A percentile compares a stretch with the other conserved stretches of the same genome.
Conservation (phyloP, 2,113 vertebrate species). For the Delphinapterus leucas region DNA sequence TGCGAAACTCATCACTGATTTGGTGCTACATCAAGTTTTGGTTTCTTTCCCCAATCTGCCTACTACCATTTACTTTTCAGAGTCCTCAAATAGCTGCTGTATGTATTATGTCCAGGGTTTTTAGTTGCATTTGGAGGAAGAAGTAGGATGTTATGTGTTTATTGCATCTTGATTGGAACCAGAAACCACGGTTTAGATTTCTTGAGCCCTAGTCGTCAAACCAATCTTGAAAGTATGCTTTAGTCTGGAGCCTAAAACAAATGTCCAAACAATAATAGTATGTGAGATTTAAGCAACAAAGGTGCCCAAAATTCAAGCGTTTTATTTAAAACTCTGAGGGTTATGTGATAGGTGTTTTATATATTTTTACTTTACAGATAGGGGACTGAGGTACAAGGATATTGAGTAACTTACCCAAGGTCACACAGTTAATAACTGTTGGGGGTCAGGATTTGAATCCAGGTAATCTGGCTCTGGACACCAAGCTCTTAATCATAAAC, state of each 20-base stretch:
- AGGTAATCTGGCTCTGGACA: not conserved
- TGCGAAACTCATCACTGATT: not conserved
- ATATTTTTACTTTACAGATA: not conserved
- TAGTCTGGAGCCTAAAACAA: not conserved
- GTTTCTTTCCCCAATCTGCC: not conserved
- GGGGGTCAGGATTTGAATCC: not conserved
- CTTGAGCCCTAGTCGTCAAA: conserved; percentile 8
- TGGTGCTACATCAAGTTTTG: not conserved
- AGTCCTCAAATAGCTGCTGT: not conserved
- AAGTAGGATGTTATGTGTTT: conserved; percentile 47
- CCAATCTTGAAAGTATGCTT: conserved; percentile 14
- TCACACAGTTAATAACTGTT: not conserved
- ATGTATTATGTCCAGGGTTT: not conserved
- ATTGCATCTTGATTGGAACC: conserved; percentile 22
- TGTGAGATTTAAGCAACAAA: not conserved
- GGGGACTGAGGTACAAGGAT: not conserved
- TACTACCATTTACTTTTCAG: not conserved
- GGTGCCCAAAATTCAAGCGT: not conserved
- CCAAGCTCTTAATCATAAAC: not conserved
- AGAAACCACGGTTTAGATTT: conserved; percentile 37
- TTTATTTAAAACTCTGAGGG: not conserved
- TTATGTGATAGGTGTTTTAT: not conserved
- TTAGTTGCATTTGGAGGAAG: not conserved
- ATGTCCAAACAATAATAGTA: conserved; percentile 7
- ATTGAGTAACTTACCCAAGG: not conserved